Evolutionary conservation across 2,888 invertebrate genomes (phyloP), one percentile per base, ranked within the genome.

Genomic region (Napeogenes sylphis): DNA sequence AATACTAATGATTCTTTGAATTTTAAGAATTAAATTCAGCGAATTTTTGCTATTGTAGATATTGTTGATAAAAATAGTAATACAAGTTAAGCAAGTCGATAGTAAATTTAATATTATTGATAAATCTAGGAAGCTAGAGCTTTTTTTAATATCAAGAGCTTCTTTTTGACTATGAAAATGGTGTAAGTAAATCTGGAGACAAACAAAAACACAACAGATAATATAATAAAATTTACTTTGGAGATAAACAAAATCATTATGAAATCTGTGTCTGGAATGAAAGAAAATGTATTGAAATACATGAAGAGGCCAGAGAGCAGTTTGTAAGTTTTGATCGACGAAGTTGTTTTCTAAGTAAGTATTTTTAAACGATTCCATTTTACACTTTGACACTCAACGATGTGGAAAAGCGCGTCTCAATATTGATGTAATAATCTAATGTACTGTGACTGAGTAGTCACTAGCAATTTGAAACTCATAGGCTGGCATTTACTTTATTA

Each of bases 191-290:
- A 66, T 56, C 4, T 60, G 4, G 4, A 60, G 3, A 56, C 55
- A 35, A 1, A 53, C n/a, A 8, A 59, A 62, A 10, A 55, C 30
- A 4, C 60, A 33, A 5, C 62, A 62, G 35, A 60, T 8, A 8
- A 33, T 55, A 3, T 51, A 33, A 45, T 64, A 66, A 8, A 58
- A 1, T 5, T 54, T 63, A 33, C 66, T 38, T 46, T 62, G 62
- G 8, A 46, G 10, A 42, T 62, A 33, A 5, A 66, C 45, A 8
- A 66, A 64, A 21, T 60, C 60, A 6, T 64, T 62, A 8, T 38
- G 46, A 53, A 66, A 60, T 13, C 59, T 64, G 46, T 60, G 64
- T 33, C 64, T 66, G 4, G 66, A 66, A 32, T 54, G 54, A 35
- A 59, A 62, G 13, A 42, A 59, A 4, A 53, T 33, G 21, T 62